Base-by-base conservation (phyloP, 2,797 vertebrate species). In the Sebastes minor region DNA sequence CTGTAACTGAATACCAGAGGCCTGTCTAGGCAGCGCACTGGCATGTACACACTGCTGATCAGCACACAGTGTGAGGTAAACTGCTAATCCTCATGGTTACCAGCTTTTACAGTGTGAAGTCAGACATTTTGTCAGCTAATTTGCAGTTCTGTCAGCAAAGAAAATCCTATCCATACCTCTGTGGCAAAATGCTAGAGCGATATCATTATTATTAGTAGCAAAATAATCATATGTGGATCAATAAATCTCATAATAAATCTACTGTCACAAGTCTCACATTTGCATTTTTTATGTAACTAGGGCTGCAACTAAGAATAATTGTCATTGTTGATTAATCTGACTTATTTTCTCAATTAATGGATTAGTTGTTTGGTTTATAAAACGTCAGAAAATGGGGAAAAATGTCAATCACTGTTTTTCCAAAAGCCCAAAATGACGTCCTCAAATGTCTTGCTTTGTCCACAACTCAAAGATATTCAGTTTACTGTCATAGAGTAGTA, bases 1-100 rank as follows among this genome's bases (percentile, higher is more conserved):
- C 74, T 85, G 91, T 76, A 93, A 94, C 78, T 61, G 33, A 80
- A 93, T 74, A 87, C 86, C 69, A 68, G 70, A 76, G 68, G 69
- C 76, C 78, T 64, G 65, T 76, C 46, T 4, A 55, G 78, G 64
- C 79, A 65, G 76, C 71, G 57, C 61, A 57, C 60, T 5, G 46
- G 75, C 30, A 5, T 42, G 20, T 25, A 28, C 67, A 73, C 62
- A 22, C 13, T 8, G 61, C 66, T n/a, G 18, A 75, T 49, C 63
- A 63, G 38, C 32, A 60, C 69, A 23, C 20, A 61, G 71, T 7
- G n/a, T 32, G 60, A 57, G 13, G 53, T 42, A 56, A 76, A 71
- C 71, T 59, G 56, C 69, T 70, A 13, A 64, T 66, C 18, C 28
- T 8, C 23, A 23, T 6, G 33, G 27, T 68, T 56, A 74, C 22